Base-by-base conservation (phyloP, 2,113 vertebrate species). In the Mastomys natalensis region DNA sequence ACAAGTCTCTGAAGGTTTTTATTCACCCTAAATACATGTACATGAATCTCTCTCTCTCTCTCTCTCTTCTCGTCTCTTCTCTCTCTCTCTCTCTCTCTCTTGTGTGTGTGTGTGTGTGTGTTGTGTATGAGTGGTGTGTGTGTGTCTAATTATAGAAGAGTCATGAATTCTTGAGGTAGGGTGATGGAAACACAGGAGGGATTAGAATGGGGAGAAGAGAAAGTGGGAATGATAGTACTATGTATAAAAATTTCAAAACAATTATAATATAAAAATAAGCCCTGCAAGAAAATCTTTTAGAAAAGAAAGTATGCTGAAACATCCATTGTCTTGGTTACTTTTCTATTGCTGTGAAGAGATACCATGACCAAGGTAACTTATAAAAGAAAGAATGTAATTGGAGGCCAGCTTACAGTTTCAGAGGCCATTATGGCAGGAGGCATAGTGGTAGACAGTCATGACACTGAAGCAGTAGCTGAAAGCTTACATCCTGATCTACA, bases 281-380 rank as follows among this genome's bases (percentile, higher is more conserved):
- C 6, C n/a, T 7, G 29, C 26, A 86, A 48, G 31, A 11, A 74
- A 78, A 87, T 95, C 51, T 93, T 93, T 53, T 60, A 86, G 70
- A 89, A 88, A 76, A 51, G 26, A 95, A 97, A 93, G 76, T 48
- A 70, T 70, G 40, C 12, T 82, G 48, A 73, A 68, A 77, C 7
- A 89, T 60, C 21, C 17, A 58, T 68, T 94, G 53, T 16, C 37
- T n/a, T 26, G 24, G 37, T 40, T 81, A 24, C 78, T 58, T 82
- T 76, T 60, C n/a, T 26, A 60, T 58, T 40, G 37, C 53, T 26
- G 10, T 40, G 80, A 82, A 60, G 53, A n/a, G 53, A 55, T 19
- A n/a, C 78, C 11, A 24, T 24, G 34, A n/a, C 5, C 51, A 58
- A 58, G 21, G 78, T 26, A 24, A 81, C n/a, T 60, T 15, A n/a